Evolutionary conservation across 2,797 vertebrate genomes (phyloP), one percentile per base, ranked within the genome.

Genomic region (Erpetoichthys calabaricus): DNA sequence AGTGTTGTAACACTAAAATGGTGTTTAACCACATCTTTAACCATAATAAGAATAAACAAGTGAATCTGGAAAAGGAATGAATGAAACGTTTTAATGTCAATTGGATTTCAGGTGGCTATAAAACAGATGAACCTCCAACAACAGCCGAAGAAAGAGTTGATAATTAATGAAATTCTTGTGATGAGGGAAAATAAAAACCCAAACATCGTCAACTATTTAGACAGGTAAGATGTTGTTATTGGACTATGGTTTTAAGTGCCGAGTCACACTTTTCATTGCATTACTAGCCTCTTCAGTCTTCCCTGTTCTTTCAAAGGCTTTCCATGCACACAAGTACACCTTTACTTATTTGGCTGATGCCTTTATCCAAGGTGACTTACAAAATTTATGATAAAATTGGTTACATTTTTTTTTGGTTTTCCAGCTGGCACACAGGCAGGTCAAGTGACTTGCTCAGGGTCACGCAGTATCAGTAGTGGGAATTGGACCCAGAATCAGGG

Each of bases 131-230:
- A 98, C 77, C 85, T 98, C 56, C 94, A 98, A 73, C 93, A 98
- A 67, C 94, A 98, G 75, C 94, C 94, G 65, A 98, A 98, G 84
- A 98, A 98, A 70, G 95, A 98, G 80, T 79, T 98, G 84, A 98
- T 98, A 83, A 97, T 98, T 79, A 98, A 98, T 74, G 95, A 98
- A 86, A 98, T 98, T 77, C 73, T 98, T 62, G 95, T 98, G 80
- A 98, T 98, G 95, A 97, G 94, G 94, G 94, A 98, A 97, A 97
- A 98, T 91, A 98, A 98, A 76, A 97, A 98, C 80, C 87, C 92
- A 46, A 98, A 98, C 65, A 98, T 98, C 63, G 95, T 98, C 57
- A 98, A 98, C 79, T 98, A 98, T 79, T 85, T 98, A 82, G 94
- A 98, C 85, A 98, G 95, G 95, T 98, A 64, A 71, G 87, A 71